These are phyloP conservation scores for Dasyurus viverrinus DNA, from an alignment of 2,113 vertebrate species.

Conservation along the genomic window DNA sequence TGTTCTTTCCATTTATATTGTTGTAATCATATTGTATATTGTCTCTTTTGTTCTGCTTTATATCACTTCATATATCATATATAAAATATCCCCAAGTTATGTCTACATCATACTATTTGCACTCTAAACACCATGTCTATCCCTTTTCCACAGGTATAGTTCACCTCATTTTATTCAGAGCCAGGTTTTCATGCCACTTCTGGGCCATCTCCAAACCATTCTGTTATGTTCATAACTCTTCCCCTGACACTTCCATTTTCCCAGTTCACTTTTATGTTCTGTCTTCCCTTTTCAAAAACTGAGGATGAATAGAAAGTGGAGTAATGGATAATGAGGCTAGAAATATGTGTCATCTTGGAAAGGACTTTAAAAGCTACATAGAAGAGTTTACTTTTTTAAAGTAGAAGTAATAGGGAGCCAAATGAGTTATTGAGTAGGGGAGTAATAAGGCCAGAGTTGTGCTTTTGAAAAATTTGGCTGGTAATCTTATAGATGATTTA, in stretches of 20 bases:
- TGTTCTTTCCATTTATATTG: not conserved
- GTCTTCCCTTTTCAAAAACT: not conserved
- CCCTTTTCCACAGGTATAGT: not conserved
- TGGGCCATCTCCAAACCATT: not conserved
- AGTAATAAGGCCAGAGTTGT: not conserved
- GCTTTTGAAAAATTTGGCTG: not conserved
- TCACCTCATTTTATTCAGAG: too few species aligned
- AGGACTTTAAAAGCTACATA: not conserved
- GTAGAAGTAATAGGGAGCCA: not conserved
- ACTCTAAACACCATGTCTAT: not conserved
- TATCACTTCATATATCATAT: not conserved
- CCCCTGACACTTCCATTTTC: too few species aligned
- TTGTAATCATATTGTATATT: not conserved
- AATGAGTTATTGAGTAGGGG: not conserved
- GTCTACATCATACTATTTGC: too few species aligned
- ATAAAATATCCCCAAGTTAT: not conserved
- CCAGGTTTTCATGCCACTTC: not conserved
- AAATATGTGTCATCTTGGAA: not conserved
- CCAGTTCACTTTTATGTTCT: too few species aligned
- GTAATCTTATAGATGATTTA: not conserved
- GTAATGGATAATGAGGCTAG: not conserved
- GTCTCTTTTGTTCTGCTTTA: not conserved
- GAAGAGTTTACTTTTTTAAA: not conserved
- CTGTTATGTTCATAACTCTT: not conserved
- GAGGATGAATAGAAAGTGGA: not conserved